Evolutionary conservation across 2,113 vertebrate genomes (phyloP).

Genomic region (Oreochromis tanganicae): DNA sequence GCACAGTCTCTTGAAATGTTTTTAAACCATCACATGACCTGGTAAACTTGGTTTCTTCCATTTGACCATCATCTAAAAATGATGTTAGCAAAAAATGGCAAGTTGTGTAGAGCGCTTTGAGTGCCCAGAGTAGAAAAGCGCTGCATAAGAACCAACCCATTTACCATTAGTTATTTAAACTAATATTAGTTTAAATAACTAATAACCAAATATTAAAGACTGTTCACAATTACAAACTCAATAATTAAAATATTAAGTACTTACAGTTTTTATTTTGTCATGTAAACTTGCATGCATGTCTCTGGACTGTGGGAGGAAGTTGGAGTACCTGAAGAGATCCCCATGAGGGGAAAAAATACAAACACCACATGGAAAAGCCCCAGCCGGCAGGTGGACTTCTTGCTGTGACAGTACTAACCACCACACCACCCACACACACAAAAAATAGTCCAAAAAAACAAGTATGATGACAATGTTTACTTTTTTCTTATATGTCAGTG

Average conservation of each 20-base stretch:
- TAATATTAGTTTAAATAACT: no score
- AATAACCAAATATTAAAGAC: background rate
- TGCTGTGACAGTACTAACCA: background rate
- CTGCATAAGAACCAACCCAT: background rate
- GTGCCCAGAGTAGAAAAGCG: background rate
- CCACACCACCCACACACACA: background rate
- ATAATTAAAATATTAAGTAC: background rate
- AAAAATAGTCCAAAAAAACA: background rate
- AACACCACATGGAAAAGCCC: rapidly evolving
- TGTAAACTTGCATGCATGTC: background rate
- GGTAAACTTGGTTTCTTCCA: background rate
- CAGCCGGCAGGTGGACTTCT: background rate
- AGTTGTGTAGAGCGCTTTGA: background rate
- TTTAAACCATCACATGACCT: background rate
- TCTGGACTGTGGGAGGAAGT: background rate
- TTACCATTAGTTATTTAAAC: background rate
- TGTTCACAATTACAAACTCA: background rate
- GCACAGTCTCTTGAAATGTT: background rate
- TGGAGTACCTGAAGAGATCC: background rate
- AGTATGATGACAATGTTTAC: background rate
- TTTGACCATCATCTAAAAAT: background rate
- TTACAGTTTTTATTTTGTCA: background rate
- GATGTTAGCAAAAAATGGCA: background rate
- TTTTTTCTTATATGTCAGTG: background rate
- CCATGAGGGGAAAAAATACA: background rate